Base-by-base conservation (phyloP, 2,888 invertebrate species). In the Orthosia incerta region DNA sequence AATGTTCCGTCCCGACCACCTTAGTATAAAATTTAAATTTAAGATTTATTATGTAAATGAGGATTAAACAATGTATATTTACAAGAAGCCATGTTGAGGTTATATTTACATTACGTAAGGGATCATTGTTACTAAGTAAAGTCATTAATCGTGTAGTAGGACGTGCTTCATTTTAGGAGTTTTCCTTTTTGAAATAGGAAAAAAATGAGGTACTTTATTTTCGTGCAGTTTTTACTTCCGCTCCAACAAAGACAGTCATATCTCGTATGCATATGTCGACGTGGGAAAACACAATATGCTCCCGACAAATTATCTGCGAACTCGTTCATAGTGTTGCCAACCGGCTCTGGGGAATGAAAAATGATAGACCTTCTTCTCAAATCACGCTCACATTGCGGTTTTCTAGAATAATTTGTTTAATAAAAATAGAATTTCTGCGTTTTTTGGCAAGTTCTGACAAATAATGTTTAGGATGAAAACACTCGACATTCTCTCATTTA, bases 11-110 rank as follows among this genome's bases (percentile, higher is more conserved):
- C 74, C 53, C 85, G 65, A 79, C 76, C 82, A 84, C 82, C 82
- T 85, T 81, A 80, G 88, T 85, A 84, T 81, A 86, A 86, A 88
- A 86, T 89, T 88, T 83, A 80, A 87, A 86, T 85, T 83, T 82
- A 83, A 75, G 75, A 85, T 82, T 79, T 79, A 74, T 77, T 76
- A 79, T 79, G 76, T 76, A 75, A 82, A 84, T 87, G 79, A 64
- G 74, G 70, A 74, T 76, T 74, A 79, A 60, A 74, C 65, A 67
- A 63, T 68, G 55, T 71, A 83, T 82, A 82, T 85, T 85, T 78
- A 79, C 80, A 79, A 86, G 85, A 83, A 80, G 80, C 79, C 75
- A 80, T 74, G 87, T 82, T 81, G 76, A 71, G 74, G 71, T 69
- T 74, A 71, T 56, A 73, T 77, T 72, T 72, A 71, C 60, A 69